These are phyloP conservation scores for Atopsyche davidsoni DNA, from an alignment of 1,140 invertebrate genomes.

Conservation along the genomic window DNA sequence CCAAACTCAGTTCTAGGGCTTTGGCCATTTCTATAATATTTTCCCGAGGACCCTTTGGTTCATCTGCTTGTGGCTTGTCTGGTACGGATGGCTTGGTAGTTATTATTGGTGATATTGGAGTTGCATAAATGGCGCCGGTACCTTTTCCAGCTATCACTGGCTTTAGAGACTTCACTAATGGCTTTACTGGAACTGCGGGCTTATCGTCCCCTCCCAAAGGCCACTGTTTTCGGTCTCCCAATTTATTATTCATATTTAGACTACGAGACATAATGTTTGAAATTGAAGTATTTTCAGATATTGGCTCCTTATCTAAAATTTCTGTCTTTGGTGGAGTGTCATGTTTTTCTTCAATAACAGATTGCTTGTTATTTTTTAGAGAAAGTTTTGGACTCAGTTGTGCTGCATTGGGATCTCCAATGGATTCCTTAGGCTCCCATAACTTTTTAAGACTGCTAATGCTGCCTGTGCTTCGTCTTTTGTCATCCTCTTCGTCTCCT, in stretches of 20 bases:
- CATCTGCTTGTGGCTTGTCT: slow-evolving; percentile 41
- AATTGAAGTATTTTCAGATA: slow-evolving; percentile 33
- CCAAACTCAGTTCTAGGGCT: slow-evolving; percentile 60
- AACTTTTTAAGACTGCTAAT: slow-evolving; percentile 88
- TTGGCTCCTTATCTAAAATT: slow-evolving; percentile 17
- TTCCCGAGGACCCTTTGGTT: slow-evolving; percentile 49
- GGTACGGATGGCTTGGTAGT: slow-evolving; percentile 29
- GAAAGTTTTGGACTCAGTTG: slow-evolving; percentile 60
- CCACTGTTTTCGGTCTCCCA: slow-evolving; percentile 49
- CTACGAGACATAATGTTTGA: slow-evolving; percentile 35
- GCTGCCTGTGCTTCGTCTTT: slow-evolving; percentile 85
- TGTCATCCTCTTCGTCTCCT: slow-evolving; percentile 69
- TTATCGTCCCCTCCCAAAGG: slow-evolving; percentile 56
- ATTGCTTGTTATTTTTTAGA: slow-evolving; percentile 37
- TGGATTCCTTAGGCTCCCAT: slow-evolving; percentile 73
- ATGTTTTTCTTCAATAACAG: slow-evolving; percentile 32
- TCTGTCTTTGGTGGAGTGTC: slow-evolving; percentile 22
- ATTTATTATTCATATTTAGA: slow-evolving; percentile 43
- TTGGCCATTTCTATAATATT: slow-evolving; percentile 65
- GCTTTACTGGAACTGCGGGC: slow-evolving; percentile 65
- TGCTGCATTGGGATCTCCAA: slow-evolving; percentile 33
- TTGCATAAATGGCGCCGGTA: slow-evolving; percentile 45
- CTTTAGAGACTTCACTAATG: slow-evolving; percentile 52
- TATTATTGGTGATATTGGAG: slow-evolving; percentile 46
- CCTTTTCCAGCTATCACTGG: slow-evolving; percentile 39